Evolutionary conservation across 2,797 vertebrate genomes (phyloP).

Genomic region (Characodon lateralis): DNA sequence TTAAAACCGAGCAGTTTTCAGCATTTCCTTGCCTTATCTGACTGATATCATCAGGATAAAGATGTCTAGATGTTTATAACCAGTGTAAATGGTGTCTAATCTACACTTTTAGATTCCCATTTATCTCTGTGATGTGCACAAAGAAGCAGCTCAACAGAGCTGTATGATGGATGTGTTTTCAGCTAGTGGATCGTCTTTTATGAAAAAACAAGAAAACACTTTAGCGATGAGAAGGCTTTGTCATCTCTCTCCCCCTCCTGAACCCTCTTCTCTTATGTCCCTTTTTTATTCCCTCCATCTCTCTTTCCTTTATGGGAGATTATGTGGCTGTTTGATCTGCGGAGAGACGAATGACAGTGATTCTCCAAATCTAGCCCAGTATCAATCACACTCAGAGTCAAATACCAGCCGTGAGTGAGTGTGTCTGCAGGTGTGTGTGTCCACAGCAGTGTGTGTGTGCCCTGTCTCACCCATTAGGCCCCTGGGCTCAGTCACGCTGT

Average conservation of each 20-base stretch:
- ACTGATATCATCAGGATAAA: not conserved
- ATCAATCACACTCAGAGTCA: slow-evolving; percentile 79
- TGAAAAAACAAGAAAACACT: slow-evolving; percentile 62
- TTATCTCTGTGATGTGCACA: slow-evolving; percentile 26
- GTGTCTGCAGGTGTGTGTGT: slow-evolving; percentile 29
- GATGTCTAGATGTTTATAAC: not conserved
- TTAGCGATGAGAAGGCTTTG: slow-evolving; percentile 50
- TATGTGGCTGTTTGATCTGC: slow-evolving; percentile 78
- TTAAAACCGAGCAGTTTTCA: not conserved
- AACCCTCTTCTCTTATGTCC: slow-evolving; percentile 45
- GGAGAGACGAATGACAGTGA: slow-evolving; percentile 77
- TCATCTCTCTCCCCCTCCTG: slow-evolving; percentile 21
- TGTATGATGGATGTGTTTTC: slow-evolving; percentile 50
- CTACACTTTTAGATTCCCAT: slow-evolving; percentile 13
- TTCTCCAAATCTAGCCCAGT: slow-evolving; percentile 77
- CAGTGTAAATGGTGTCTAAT: slow-evolving; percentile 29
- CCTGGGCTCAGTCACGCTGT: slow-evolving; percentile 75
- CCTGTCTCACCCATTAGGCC: slow-evolving; percentile 75
- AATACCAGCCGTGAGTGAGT: slow-evolving; percentile 60
- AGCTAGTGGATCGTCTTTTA: slow-evolving; percentile 37
- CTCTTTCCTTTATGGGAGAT: slow-evolving; percentile 73
- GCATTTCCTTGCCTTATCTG: not conserved
- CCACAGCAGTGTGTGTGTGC: slow-evolving; percentile 41
- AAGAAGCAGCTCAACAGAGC: slow-evolving; percentile 39
- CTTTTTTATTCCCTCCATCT: slow-evolving; percentile 63